Conservation (phyloP, 2,888 invertebrate genomes). For the Diaperis boleti region DNA sequence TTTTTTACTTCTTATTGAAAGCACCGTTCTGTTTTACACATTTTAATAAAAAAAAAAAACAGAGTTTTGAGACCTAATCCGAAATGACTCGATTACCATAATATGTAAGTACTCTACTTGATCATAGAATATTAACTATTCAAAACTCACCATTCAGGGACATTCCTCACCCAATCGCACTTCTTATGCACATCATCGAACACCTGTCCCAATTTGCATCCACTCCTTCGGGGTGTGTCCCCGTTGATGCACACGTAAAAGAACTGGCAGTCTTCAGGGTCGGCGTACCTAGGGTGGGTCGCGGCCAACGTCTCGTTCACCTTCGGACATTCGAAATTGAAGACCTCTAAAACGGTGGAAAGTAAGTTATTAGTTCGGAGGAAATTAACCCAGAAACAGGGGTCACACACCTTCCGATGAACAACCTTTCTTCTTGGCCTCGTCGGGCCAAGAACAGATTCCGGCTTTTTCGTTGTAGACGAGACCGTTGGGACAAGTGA, state of each 20-base stretch:
- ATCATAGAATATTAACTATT: neutral
- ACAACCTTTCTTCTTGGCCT: conserved; percentile 89
- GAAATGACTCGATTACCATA: too few relatives aligned
- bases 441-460: conserved; percentile 94
- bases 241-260: conserved; percentile 95
- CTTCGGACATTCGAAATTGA: conserved; percentile 85
- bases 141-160: conserved; percentile 85
- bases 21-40: too few relatives aligned
- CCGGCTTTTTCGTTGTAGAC: conserved; percentile 91
- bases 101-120: neutral
- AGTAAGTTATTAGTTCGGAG: neutral
- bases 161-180: conserved; percentile 89
- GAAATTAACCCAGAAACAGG: neutral
- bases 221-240: conserved; percentile 84
- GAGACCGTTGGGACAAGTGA: conserved; percentile 87
- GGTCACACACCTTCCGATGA: conserved; percentile 76
- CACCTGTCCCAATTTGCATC: conserved; percentile 89
- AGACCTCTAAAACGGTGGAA: conserved; percentile 76
- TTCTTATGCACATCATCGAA: conserved; percentile 84
- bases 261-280: conserved; percentile 90
- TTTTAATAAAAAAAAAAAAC: too few relatives aligned
- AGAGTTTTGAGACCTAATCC: too few relatives aligned
- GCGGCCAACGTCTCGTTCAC: conserved; percentile 79
- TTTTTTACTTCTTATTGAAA: too few relatives aligned
- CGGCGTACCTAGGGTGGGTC: conserved; percentile 88